Base-by-base conservation (phyloP, 2,113 vertebrate species). In the Synchiropus splendidus region DNA sequence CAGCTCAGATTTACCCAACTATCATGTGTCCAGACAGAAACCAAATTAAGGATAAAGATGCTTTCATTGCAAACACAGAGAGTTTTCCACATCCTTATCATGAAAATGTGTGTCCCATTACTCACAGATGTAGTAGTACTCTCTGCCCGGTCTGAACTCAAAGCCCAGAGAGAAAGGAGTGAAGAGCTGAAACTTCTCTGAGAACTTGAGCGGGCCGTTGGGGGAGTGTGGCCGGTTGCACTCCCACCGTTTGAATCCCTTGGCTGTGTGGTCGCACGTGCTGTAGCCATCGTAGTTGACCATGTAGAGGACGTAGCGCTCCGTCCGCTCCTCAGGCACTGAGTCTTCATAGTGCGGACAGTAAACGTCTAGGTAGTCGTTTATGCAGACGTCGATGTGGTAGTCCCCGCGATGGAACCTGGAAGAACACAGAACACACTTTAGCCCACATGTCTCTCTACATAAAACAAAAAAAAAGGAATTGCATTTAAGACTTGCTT, bases 91-190 rank as follows among this genome's bases (percentile, higher is more conserved):
- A n/a, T n/a, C n/a, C n/a, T n/a, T n/a, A n/a, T n/a, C n/a, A n/a
- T n/a, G n/a, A n/a, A n/a, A n/a, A n/a, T n/a, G n/a, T n/a, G n/a
- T n/a, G n/a, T n/a, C n/a, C n/a, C n/a, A n/a, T n/a, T n/a, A 97
- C 95, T 99, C 75, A 99, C 95, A 99, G 83, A 99, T 99, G 81
- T 99, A 99, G 86, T 94, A 99, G 80, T 99, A 99, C 62, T 99
- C 95, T 74, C 94, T 86, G 67, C 95, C 94, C 46, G 95, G 95
- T 70, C 94, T 87, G 85, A 98, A 99, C 77, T 98, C 95, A 67
- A 98, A 99, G 79, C 95, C 94, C 84, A 99, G 76, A 0, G 95
- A 99, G 84, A 99, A 99, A 16, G 95, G 95, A 0, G 95, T 99
- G 87, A 99, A 99, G 81, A 99, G 94, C 71, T 99, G 95, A 82